phyloP scores from a whole-genome alignment of 1,140 invertebrate species.

The Metaphire vulgaris region DNA sequence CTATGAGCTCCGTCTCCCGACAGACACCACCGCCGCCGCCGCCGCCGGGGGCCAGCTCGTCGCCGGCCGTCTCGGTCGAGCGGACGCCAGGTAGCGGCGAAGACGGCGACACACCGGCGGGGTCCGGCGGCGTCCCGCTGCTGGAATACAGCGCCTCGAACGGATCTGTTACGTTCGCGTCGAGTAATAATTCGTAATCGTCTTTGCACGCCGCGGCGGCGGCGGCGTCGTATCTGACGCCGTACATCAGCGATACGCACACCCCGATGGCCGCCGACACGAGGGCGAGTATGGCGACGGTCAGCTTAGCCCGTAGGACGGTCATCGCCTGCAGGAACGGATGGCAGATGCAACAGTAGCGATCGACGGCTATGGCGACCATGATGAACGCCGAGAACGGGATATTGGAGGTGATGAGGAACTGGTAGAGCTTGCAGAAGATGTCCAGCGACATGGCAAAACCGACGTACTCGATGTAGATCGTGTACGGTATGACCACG shows the following conservation, averaged over 20 bases:
- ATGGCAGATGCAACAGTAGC: conserved; percentile 51
- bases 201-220: too few relatives aligned
- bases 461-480: conserved; percentile 37
- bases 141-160: too few relatives aligned
- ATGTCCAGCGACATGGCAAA: conserved; percentile 33
- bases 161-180: too few relatives aligned
- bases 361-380: conserved; percentile 48
- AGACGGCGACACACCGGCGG: not conserved
- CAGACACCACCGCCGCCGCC: conserved; percentile 7
- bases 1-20: conserved; percentile 5
- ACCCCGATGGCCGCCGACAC: conserved; percentile 39
- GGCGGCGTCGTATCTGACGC: not conserved
- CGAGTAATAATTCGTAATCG: too few relatives aligned
- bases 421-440: conserved; percentile 47
- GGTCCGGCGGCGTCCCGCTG: not conserved
- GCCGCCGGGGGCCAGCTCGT: not conserved
- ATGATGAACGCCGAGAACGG: conserved; percentile 48
- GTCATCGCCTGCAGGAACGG: conserved; percentile 45
- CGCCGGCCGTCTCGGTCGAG: too few relatives aligned
- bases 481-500: conserved; percentile 45
- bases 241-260: conserved; percentile 18
- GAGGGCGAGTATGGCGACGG: conserved; percentile 36
- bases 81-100: not conserved
- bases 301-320: conserved; percentile 38
- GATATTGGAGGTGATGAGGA: conserved; percentile 47